Conservation (phyloP, 2,888 invertebrate species). For the Platerodrilus igneus region DNA sequence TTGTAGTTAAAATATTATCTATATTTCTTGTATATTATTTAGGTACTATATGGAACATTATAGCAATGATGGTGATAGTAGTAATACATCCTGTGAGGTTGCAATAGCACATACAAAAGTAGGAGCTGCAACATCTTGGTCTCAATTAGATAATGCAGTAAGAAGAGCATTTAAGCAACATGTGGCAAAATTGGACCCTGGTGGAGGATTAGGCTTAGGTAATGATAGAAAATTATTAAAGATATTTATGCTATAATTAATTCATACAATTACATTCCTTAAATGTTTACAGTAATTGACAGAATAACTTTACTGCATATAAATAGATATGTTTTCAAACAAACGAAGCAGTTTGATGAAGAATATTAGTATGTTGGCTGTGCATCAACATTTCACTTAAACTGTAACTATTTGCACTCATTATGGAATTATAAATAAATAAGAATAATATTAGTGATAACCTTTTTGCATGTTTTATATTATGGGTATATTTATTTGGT, state of each 20-base stretch:
- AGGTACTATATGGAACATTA: slow-evolving; percentile 46
- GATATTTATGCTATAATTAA: slow-evolving; percentile 2
- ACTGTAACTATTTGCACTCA: no score
- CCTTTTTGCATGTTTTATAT: no score
- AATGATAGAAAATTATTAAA: no score
- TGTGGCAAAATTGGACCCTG: slow-evolving; percentile 86
- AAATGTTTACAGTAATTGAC: slow-evolving; percentile 4
- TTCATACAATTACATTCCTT: background rate
- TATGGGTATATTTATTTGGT: no score
- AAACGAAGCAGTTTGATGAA: no score
- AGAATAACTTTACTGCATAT: no score
- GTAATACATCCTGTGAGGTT: slow-evolving; percentile 57
- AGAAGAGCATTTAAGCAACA: slow-evolving; percentile 93
- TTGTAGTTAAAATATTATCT: no score
- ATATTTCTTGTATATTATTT: slow-evolving; percentile 14
- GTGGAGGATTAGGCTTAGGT: slow-evolving; percentile 74
- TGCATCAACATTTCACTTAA: no score
- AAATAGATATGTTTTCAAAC: no score
- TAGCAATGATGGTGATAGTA: slow-evolving; percentile 43
- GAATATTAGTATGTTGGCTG: no score
- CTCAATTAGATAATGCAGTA: slow-evolving; percentile 86
- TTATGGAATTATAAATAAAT: no score
- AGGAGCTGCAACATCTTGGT: slow-evolving; percentile 92
- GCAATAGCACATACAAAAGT: slow-evolving; percentile 85
- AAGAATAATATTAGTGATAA: no score